Conservation (phyloP, 2,113 vertebrate genomes). For the Vireo altiloquus region DNA sequence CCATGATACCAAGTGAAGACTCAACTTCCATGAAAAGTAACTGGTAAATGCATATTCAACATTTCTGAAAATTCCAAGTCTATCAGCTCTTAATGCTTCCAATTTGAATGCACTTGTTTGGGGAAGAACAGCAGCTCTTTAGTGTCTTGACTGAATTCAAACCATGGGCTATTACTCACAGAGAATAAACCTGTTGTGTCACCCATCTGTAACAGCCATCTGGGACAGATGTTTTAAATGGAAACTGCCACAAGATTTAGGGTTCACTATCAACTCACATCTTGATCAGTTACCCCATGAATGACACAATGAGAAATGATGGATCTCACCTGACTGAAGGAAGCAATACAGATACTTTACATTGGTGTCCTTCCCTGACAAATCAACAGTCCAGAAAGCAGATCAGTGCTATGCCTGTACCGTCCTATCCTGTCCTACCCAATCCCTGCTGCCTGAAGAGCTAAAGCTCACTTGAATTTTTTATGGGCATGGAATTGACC, state of each 20-base stretch:
- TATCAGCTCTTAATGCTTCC: not conserved
- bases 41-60: not conserved
- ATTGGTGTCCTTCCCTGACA: not conserved
- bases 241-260: not conserved
- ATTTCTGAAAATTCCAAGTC: not conserved
- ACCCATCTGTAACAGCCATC: constrained; percentile 1
- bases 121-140: not conserved
- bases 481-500: not conserved
- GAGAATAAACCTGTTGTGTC: not conserved
- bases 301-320: not conserved
- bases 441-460: not conserved
- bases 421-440: not conserved
- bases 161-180: not conserved
- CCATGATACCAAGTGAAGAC: not conserved
- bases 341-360: not conserved
- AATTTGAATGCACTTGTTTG: not conserved
- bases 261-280: not conserved
- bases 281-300: not conserved
- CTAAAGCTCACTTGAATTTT: not conserved
- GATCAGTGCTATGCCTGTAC: not conserved
- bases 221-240: constrained; percentile 11
- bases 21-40: not conserved
- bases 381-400: not conserved
- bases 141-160: not conserved
- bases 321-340: not conserved